Conservation (phyloP, 64 coral and sea anemone genomes). For the Hydrozoanthus tunicans region DNA sequence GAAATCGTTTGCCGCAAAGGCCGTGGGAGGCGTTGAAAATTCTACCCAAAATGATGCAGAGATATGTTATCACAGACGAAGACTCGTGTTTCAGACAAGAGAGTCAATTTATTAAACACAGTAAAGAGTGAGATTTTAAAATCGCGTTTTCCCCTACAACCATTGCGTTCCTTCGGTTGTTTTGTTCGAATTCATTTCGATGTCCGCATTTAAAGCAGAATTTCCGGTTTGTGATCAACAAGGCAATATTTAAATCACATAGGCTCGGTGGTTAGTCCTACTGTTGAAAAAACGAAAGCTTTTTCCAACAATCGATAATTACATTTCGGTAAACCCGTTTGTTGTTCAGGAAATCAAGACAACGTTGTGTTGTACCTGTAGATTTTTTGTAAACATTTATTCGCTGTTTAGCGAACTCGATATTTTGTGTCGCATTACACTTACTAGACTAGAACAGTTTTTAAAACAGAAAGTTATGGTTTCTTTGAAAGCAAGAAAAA, state of each 20-base stretch:
- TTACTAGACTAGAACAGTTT: neutral
- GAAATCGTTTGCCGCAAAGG: neutral
- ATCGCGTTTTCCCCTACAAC: constrained; percentile 10
- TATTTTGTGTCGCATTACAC: neutral
- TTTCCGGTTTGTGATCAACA: constrained; percentile 27
- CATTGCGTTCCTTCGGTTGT: constrained; percentile 13
- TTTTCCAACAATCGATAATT: constrained; percentile 3
- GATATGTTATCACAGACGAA: neutral
- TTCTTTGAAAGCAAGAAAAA: neutral
- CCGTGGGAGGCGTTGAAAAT: neutral
- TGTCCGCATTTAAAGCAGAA: neutral
- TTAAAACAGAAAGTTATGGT: neutral
- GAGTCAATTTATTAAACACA: neutral
- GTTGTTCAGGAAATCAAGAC: constrained; percentile 12
- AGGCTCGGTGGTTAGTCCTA: neutral
- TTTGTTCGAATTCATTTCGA: constrained; percentile 34
- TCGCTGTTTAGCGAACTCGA: neutral
- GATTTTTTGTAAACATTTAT: neutral
- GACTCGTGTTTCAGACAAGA: neutral
- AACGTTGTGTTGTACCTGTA: constrained; percentile 7
- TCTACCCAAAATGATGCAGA: neutral
- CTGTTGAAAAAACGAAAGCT: neutral
- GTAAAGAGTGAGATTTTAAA: neutral
- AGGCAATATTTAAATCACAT: neutral
- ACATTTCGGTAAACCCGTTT: constrained; percentile 12